Conservation (phyloP, 2,888 invertebrate species). For the Monochamus alternatus region DNA sequence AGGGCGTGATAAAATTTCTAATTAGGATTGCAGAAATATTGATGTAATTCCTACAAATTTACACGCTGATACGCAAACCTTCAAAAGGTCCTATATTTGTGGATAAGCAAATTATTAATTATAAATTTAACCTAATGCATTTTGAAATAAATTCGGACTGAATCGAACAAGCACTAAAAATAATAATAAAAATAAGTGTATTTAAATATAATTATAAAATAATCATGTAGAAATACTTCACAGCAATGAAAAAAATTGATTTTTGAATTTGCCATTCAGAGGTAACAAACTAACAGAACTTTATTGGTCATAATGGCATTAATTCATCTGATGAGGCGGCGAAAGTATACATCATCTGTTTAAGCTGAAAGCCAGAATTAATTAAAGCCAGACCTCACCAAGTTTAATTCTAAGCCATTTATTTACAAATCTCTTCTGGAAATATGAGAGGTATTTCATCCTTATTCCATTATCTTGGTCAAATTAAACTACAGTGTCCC, state of each 20-base stretch:
- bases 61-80: no score
- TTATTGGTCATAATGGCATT: not conserved
- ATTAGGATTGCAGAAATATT: no score
- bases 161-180: no score
- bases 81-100: no score
- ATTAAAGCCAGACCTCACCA: constrained; percentile 29
- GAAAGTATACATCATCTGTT: constrained; percentile 26
- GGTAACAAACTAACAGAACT: not conserved
- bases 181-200: no score
- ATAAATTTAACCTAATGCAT: no score
- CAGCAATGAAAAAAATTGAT: not conserved
- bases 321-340: constrained; percentile 4
- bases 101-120: no score
- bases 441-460: constrained; percentile 35
- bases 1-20: no score
- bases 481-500: constrained; percentile 43
- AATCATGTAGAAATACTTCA: not conserved
- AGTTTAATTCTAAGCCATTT: constrained; percentile 30
- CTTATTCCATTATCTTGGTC: constrained; percentile 42
- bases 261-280: not conserved
- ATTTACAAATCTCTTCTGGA: constrained; percentile 39
- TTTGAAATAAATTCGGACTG: no score
- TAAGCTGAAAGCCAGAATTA: constrained; percentile 28
- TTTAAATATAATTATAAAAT: no score
- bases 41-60: no score